Conservation (phyloP, 2,797 vertebrate species). For the Tarsius wallacei region DNA sequence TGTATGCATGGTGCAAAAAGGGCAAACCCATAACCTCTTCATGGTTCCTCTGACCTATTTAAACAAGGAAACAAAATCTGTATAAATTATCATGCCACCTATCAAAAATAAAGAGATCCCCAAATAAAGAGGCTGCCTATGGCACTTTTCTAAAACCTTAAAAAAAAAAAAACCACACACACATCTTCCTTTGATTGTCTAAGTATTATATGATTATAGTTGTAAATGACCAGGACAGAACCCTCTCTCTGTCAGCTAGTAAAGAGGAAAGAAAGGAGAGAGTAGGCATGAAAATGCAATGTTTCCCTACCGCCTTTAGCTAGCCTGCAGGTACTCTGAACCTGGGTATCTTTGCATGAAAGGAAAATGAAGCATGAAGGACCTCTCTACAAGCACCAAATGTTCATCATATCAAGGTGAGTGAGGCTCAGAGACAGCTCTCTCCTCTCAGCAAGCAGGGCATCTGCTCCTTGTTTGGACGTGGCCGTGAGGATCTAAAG, state of each 20-base stretch:
- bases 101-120: constrained; percentile 12
- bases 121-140: background rate
- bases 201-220: background rate
- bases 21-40: background rate
- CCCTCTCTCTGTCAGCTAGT: background rate
- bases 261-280: background rate
- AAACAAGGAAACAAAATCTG: constrained; percentile 21
- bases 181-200: background rate
- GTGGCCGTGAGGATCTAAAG: background rate
- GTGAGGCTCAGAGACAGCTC: background rate
- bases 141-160: background rate
- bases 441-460: background rate
- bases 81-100: constrained; percentile 19
- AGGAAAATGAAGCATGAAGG: background rate
- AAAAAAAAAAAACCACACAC: background rate
- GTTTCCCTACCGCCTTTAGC: background rate
- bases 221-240: background rate
- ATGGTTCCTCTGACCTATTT: constrained; percentile 45
- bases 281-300: background rate
- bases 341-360: background rate
- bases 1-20: background rate
- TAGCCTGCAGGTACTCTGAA: background rate
- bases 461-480: background rate
- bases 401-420: background rate
- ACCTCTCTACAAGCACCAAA: background rate